These are phyloP conservation scores for Amphimedon queenslandica DNA, from an alignment of 37 sponge, comb jelly and placozoan species.

Conservation along the genomic window DNA sequence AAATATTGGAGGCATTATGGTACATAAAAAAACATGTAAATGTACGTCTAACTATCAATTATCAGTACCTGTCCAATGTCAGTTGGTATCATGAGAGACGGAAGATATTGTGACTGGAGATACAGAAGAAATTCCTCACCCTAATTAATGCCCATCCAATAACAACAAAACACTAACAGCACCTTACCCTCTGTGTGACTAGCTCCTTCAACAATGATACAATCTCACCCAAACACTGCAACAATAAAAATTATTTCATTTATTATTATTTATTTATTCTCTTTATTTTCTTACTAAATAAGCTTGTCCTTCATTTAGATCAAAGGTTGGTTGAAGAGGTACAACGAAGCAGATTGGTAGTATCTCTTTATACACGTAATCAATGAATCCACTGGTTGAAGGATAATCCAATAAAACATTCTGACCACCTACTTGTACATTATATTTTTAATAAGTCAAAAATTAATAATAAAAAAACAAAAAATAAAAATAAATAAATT, in stretches of 20 bases:
- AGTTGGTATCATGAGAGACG: too few relatives aligned
- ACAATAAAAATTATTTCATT: background rate
- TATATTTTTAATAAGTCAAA: background rate
- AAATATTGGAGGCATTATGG: too few relatives aligned
- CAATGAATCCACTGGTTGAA: constrained; percentile 73
- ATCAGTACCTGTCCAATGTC: too few relatives aligned
- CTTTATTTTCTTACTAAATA: constrained; percentile 33
- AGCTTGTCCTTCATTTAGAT: constrained; percentile 69
- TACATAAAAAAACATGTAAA: too few relatives aligned
- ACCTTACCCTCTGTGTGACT: background rate
- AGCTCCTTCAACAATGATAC: background rate
- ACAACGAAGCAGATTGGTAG: constrained; percentile 80
- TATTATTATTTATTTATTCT: too few relatives aligned
- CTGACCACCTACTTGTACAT: background rate
- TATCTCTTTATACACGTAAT: constrained; percentile 66
- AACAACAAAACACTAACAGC: background rate
- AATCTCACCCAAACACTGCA: background rate
- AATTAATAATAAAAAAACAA: background rate
- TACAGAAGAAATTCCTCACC: too few relatives aligned
- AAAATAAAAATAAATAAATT: background rate
- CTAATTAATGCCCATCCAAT: background rate
- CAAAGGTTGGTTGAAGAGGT: constrained; percentile 57
- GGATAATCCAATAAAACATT: too few relatives aligned
- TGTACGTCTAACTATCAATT: too few relatives aligned
- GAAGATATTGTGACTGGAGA: too few relatives aligned